Conservation (phyloP, 1,140 invertebrate genomes). For the Melipona quadrifasciata region DNA sequence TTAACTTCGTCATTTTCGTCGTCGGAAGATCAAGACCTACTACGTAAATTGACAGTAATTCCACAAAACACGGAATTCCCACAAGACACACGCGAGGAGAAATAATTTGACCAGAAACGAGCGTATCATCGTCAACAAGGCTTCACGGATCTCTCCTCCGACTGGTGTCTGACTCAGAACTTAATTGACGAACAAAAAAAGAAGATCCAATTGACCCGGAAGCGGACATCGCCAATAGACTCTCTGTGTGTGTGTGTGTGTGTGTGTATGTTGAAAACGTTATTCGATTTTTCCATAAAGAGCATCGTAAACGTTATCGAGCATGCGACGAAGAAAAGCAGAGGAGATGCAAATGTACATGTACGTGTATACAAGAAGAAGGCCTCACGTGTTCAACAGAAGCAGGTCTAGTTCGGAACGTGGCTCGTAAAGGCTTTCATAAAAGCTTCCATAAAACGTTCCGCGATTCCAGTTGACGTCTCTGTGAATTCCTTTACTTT, state of each 20-base stretch:
- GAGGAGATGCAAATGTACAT: constrained; percentile 14
- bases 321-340: constrained; percentile 11
- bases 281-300: not conserved
- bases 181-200: constrained; percentile 71
- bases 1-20: not conserved
- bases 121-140: constrained; percentile 57
- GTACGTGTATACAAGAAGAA: not conserved
- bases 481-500: constrained; percentile 9
- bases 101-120: constrained; percentile 22
- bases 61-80: constrained; percentile 18
- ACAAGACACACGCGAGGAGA: constrained; percentile 23
- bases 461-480: constrained; percentile 68
- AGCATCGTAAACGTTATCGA: not conserved
- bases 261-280: too few relatives aligned
- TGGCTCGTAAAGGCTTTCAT: constrained; percentile 78
- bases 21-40: not conserved
- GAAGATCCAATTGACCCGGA: constrained; percentile 69
- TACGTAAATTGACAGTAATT: not conserved
- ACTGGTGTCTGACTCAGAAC: constrained; percentile 57
- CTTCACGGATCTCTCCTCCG: constrained; percentile 9
- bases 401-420: constrained; percentile 60
- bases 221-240: constrained; percentile 55
- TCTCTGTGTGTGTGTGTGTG: too few relatives aligned
- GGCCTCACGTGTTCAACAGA: constrained; percentile 74
- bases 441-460: constrained; percentile 79